Evolutionary conservation across 2,888 invertebrate genomes (phyloP).

Genomic region (Odontocolon sp.): DNA sequence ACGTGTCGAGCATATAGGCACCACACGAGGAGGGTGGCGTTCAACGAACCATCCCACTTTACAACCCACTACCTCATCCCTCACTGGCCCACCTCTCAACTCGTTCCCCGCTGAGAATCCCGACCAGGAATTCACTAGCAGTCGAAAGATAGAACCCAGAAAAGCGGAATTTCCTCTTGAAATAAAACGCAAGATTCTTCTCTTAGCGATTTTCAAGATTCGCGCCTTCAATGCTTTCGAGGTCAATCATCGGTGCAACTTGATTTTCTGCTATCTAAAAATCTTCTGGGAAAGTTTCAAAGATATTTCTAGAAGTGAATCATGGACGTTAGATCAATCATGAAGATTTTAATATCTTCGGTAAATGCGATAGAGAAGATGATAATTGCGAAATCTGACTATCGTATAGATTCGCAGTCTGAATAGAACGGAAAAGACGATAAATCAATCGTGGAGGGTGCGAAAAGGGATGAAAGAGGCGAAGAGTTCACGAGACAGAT

Average conservation of each 20-base stretch:
- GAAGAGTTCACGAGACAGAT: not conserved
- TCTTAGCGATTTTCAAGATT: not conserved
- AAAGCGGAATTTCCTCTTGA: constrained; percentile 1
- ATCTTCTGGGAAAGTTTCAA: not conserved
- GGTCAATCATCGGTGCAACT: constrained; percentile 17
- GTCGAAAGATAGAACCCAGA: constrained; percentile 19
- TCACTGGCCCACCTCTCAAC: constrained; percentile 27
- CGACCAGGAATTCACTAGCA: constrained; percentile 33
- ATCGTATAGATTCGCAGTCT: constrained; percentile 42
- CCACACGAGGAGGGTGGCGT: constrained; percentile 26
- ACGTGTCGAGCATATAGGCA: constrained; percentile 35
- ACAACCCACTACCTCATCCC: constrained; percentile 45
- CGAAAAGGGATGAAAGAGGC: constrained; percentile 12
- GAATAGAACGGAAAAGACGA: constrained; percentile 17
- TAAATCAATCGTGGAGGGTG: constrained; percentile 55
- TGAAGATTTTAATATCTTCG: constrained; percentile 48
- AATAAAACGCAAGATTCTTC: constrained; percentile 33
- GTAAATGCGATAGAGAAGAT: not conserved
- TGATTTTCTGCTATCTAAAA: not conserved
- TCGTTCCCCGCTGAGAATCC: constrained; percentile 41
- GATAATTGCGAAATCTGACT: constrained; percentile 47
- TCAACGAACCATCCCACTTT: constrained; percentile 46
- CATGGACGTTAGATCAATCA: constrained; percentile 45
- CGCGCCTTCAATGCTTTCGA: not conserved
- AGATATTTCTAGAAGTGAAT: not conserved